Evolutionary conservation across 2,113 vertebrate species (phyloP), one percentile per base, ranked within the genome.

Genomic region (Strix aluco): DNA sequence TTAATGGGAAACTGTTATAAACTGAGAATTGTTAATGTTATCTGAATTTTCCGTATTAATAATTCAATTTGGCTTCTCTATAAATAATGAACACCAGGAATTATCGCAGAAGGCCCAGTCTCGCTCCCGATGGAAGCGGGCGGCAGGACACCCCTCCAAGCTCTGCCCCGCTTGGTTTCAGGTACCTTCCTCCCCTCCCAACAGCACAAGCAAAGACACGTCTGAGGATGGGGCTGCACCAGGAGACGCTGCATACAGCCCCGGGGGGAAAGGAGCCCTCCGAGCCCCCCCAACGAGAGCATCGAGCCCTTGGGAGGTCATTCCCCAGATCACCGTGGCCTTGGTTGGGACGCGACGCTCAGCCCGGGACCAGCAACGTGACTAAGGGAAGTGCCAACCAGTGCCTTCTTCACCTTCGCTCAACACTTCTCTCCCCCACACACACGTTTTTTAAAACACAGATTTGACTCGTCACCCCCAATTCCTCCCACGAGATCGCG

Each of bases 1-100:
- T 96, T 97, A 97, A 97, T 95, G 95, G 93, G 95, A 93, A 96
- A 77, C 90, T 49, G 82, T 93, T 96, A 88, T 72, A 94, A 97
- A 96, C 88, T 32, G 63, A 94, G 95, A 86, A 90, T 83, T 92
- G 90, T 92, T 88, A 94, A 90, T 38, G 91, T 92, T 97, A 96
- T 96, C 96, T 97, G 92, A 91, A 97, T 94, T 95, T 94, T 92
- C 59, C 1, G 3, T 92, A 95, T 96, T 96, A 97, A 97, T 97
- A 95, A 97, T 96, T 97, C 73, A 96, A 93, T 95, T 94, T 94
- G 90, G 78, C 85, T 93, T 83, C 94, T 89, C 90, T 59, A 92
- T 94, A 93, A 96, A 96, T 96, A 95, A 96, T 94, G 95, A 95
- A 40, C 49, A 19, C 67, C 78, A 49, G 83, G 85, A 93, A 91